phyloP scores from a whole-genome alignment of 2,113 vertebrate genomes.

The Anas platyrhynchos region DNA sequence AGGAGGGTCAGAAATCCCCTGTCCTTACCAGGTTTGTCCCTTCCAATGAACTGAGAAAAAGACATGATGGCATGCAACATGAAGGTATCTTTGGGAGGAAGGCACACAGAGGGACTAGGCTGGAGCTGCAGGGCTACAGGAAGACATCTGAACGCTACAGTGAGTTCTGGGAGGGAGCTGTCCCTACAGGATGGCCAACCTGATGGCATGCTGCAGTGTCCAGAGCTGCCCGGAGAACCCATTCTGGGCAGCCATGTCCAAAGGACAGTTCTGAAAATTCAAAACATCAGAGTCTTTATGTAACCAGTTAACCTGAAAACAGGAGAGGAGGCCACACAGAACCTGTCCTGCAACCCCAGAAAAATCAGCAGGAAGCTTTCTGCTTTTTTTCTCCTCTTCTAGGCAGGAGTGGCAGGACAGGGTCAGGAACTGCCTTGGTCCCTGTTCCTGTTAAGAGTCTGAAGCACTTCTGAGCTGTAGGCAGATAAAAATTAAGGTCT shows the following conservation, averaged over 20 bases:
- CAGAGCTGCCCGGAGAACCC: background rate
- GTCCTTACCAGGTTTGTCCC: slow-evolving; percentile 60
- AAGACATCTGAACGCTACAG: slow-evolving; percentile 39
- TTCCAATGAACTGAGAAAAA: background rate
- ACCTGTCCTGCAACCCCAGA: slow-evolving; percentile 6
- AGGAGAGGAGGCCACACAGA: slow-evolving; percentile 33
- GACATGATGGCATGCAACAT: slow-evolving; percentile 58
- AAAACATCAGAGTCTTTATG: slow-evolving; percentile 71
- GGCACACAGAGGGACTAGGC: slow-evolving; percentile 61
- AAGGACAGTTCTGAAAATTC: slow-evolving; percentile 72
- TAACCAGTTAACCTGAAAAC: slow-evolving; percentile 63
- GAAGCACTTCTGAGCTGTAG: background rate
- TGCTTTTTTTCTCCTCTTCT: no score
- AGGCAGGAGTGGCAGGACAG: background rate
- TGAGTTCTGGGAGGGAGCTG: slow-evolving; percentile 61
- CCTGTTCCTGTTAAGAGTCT: background rate
- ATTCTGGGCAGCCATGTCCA: slow-evolving; percentile 62
- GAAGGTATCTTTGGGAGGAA: slow-evolving; percentile 43
- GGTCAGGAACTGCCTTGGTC: background rate
- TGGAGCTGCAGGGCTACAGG: background rate
- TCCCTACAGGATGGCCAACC: slow-evolving; percentile 71
- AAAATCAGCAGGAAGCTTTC: no score
- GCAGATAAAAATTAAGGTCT: background rate
- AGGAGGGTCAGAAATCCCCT: background rate
- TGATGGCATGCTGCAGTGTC: slow-evolving; percentile 68